Evolutionary conservation across 2,113 vertebrate species (phyloP), one percentile per base, ranked within the genome.

Genomic region (Phylloscopus trochiloides): DNA sequence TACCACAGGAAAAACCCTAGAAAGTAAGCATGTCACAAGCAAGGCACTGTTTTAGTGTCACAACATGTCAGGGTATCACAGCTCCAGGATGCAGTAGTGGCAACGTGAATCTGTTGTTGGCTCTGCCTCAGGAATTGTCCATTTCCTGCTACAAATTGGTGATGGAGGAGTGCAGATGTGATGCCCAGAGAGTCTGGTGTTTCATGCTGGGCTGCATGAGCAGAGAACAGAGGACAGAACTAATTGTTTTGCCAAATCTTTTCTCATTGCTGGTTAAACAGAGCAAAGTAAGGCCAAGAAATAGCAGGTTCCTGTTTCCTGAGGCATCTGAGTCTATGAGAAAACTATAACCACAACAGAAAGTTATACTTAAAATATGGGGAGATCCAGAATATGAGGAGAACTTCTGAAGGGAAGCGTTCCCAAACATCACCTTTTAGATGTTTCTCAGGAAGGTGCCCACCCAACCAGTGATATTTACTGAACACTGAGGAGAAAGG

Each of bases 201-300:
- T 80, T 70, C 42, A 36, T 0, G 0, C 34, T 77, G 55, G n/a
- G 42, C 29, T 71, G 31, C 42, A 20, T 1, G 5, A 74, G 38
- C 34, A 66, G 47, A 21, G 51, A 71, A 36, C 8, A 43, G 17
- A 38, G 18, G 25, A 25, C 36, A 74, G 51, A 88, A 59, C 20
- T 18, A 48, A 50, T 24, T 47, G 22, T 51, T 94, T 85, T 55
- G 26, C 29, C 50, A 71, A 57, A 48, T 3, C 10, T 65, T 93
- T 84, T 61, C 13, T 84, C 21, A 13, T 15, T 74, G 51, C 7
- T 87, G 45, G 59, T 73, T 59, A 72, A 83, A 73, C 2, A 2
- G 6, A 59, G 40, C 3, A 15, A 14, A 48, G 43, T 42, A 75
- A 92, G 31, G 24, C 26, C 40, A 51, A 86, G 29, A 34, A 83